These are phyloP conservation scores for Staurois parvus DNA, from an alignment of 2,797 vertebrate species.

Conservation along the genomic window DNA sequence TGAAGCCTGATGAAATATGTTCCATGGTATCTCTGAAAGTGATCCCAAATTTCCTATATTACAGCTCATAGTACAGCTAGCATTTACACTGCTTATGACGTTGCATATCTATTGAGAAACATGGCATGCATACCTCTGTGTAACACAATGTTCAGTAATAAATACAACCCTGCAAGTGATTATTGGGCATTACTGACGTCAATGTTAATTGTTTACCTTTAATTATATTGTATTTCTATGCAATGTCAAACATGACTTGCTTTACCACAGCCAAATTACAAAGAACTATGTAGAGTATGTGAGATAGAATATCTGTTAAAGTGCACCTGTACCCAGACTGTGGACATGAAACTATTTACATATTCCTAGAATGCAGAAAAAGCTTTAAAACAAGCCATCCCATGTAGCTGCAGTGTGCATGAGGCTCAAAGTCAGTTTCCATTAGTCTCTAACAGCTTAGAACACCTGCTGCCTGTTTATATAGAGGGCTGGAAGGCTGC, in stretches of 20 bases:
- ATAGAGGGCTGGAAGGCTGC: too few relatives aligned
- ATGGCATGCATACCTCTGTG: constrained; percentile 12
- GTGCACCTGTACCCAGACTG: too few relatives aligned
- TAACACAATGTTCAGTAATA: not conserved
- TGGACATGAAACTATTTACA: too few relatives aligned
- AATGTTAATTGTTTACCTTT: not conserved
- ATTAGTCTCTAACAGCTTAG: too few relatives aligned
- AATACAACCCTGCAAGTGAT: not conserved
- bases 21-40: not conserved
- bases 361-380: too few relatives aligned
- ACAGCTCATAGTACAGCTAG: not conserved
- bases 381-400: too few relatives aligned
- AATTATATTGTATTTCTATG: constrained; percentile 18
- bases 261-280: not conserved
- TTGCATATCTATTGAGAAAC: not conserved
- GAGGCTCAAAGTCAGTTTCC: too few relatives aligned
- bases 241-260: not conserved
- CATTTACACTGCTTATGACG: not conserved
- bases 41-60: not conserved
- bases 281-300: too few relatives aligned
- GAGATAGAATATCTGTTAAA: too few relatives aligned
- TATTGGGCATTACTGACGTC: constrained; percentile 1
- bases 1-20: too few relatives aligned
- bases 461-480: too few relatives aligned
- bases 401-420: too few relatives aligned